These are phyloP conservation scores for Azorinus chamasolen DNA, from an alignment of 2,888 invertebrate genomes.

Conservation along the genomic window DNA sequence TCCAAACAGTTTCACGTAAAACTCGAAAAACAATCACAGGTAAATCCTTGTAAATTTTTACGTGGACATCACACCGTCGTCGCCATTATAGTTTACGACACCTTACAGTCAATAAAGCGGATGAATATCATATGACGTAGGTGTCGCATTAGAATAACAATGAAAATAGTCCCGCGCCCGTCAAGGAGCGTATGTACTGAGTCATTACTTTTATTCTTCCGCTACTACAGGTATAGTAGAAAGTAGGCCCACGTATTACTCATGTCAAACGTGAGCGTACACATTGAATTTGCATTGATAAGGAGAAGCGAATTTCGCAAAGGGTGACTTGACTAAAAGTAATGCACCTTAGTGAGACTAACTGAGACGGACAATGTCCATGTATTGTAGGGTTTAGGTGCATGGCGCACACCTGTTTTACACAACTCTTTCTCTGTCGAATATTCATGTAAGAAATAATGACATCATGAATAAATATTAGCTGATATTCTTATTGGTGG, in stretches of 20 bases:
- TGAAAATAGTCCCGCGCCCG: slow-evolving; percentile 49
- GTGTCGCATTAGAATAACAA: slow-evolving; percentile 59
- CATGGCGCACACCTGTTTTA: too few relatives aligned
- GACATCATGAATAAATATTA: too few relatives aligned
- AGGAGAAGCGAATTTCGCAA: too few relatives aligned
- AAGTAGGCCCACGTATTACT: slow-evolving; percentile 53
- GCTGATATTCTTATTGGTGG: too few relatives aligned
- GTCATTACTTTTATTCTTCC: slow-evolving; percentile 41
- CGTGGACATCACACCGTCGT: slow-evolving; percentile 28
- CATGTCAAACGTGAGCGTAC: slow-evolving; percentile 10
- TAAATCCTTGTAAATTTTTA: slow-evolving; percentile 43
- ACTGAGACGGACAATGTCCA: too few relatives aligned
- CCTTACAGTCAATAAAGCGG: slow-evolving; percentile 65
- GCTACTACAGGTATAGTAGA: slow-evolving; percentile 70
- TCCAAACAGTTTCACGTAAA: slow-evolving; percentile 19
- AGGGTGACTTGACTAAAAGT: too few relatives aligned
- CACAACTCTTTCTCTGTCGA: too few relatives aligned
- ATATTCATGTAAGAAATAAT: too few relatives aligned
- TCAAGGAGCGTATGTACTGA: slow-evolving; percentile 8
- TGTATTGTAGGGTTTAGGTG: too few relatives aligned
- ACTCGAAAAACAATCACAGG: slow-evolving; percentile 28
- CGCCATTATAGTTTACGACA: slow-evolving; percentile 62
- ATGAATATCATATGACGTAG: slow-evolving; percentile 59
- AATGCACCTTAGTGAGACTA: too few relatives aligned
- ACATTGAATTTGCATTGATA: too few relatives aligned